A percentile compares a stretch with the other conserved stretches of the same genome.
Conservation (phyloP, 92 coral and sea anemone species). For the Siderastrea siderea region DNA sequence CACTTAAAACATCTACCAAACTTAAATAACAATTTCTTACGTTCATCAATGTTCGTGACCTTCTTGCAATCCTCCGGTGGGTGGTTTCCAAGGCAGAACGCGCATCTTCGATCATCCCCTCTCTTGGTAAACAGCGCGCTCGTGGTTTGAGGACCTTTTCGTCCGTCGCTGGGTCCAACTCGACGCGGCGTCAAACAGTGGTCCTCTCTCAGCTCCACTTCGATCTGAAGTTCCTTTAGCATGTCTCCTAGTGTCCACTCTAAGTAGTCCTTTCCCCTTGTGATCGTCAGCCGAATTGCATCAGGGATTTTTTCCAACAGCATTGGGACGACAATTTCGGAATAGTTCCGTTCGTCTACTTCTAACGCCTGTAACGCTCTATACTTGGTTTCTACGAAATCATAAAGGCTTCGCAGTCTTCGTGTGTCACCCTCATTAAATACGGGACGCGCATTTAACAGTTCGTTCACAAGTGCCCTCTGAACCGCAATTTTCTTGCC, state of each 20-base stretch:
- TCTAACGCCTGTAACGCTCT: constrained; percentile 28
- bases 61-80: constrained; percentile 23
- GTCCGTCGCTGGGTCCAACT: constrained; percentile 15
- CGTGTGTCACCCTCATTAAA: background rate
- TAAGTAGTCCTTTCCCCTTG: constrained; percentile 44
- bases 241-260: constrained; percentile 53
- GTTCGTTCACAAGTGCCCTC: constrained; percentile 21
- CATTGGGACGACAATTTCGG: background rate
- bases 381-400: background rate
- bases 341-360: constrained; percentile 14
- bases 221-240: constrained; percentile 22
- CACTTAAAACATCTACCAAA: constrained; percentile 53
- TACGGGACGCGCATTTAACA: background rate
- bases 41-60: background rate
- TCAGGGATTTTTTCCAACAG: no score
- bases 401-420: background rate
- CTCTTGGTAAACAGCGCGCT: constrained; percentile 25
- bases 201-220: no score
- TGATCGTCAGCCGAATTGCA: constrained; percentile 18
- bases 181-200: constrained; percentile 6
- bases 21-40: background rate
- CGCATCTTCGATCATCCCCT: background rate
- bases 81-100: constrained; percentile 48
- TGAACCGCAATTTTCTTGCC: no score
- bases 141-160: background rate